A percentile compares a stretch with the other conserved stretches of the same genome.
Evolutionary conservation across 2,113 vertebrate species (phyloP).

Genomic region (Atrichornis clamosus): DNA sequence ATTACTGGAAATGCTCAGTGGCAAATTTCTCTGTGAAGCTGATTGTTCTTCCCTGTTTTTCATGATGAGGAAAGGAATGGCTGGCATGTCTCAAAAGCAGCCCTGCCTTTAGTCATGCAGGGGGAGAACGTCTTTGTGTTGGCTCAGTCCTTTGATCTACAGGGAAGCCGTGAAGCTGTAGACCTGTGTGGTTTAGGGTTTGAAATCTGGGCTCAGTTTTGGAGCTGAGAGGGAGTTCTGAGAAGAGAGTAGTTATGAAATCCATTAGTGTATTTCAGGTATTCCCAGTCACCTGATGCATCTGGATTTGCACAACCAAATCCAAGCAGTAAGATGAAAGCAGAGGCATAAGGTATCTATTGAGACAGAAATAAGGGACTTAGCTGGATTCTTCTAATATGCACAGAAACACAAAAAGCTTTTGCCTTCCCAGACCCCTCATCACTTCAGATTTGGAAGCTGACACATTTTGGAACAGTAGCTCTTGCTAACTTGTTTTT

Average conservation of each 20-base stretch:
- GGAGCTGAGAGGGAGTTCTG: conserved; percentile 24
- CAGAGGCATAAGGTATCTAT: neutral
- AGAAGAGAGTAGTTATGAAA: neutral
- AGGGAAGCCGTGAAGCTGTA: conserved; percentile 10
- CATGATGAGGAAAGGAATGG: conserved; percentile 31
- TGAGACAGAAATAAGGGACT: neutral
- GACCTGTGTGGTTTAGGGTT: conserved; percentile 19
- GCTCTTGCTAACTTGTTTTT: neutral
- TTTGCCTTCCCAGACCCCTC: neutral
- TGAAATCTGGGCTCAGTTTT: conserved; percentile 30
- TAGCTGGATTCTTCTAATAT: neutral
- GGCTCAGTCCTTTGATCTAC: neutral
- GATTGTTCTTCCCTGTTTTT: conserved; percentile 50
- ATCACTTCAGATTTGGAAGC: neutral
- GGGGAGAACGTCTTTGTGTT: conserved; percentile 23
- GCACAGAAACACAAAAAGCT: neutral
- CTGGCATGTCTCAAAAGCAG: conserved; percentile 29
- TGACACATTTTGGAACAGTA: neutral
- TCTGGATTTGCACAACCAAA: neutral
- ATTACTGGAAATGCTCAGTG: conserved; percentile 19
- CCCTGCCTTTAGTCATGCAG: neutral
- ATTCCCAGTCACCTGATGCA: neutral
- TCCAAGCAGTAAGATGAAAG: neutral
- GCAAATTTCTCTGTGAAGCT: conserved; percentile 28
- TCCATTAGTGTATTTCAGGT: neutral